Conservation (phyloP, 2,797 vertebrate species). For the Stomatorhinus walkeri region DNA sequence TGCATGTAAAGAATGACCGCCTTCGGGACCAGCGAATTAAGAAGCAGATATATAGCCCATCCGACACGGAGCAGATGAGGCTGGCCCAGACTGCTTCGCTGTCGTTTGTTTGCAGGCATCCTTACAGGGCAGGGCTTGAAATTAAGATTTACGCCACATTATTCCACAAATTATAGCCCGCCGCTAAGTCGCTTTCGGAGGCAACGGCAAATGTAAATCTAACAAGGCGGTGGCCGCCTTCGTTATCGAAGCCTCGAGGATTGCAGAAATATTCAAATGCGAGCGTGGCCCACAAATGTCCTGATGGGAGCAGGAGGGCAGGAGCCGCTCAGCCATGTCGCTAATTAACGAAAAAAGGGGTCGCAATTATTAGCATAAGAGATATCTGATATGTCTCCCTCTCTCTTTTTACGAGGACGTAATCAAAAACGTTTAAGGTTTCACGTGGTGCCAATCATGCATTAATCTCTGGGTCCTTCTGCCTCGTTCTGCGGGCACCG, state of each 20-base stretch:
- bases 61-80: not conserved
- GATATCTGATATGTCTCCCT: constrained; percentile 40
- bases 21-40: not conserved
- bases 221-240: constrained; percentile 20
- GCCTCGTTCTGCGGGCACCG: constrained; percentile 51
- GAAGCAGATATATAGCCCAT: not conserved
- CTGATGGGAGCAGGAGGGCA: constrained; percentile 46
- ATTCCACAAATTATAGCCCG: constrained; percentile 80
- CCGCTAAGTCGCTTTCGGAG: constrained; percentile 29
- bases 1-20: not conserved
- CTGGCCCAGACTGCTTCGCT: not conserved
- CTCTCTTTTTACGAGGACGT: constrained; percentile 38
- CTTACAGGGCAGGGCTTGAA: not conserved
- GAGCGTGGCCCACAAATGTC: constrained; percentile 35
- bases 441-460: constrained; percentile 55
- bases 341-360: constrained; percentile 50
- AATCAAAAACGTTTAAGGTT: constrained; percentile 56
- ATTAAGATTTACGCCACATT: constrained; percentile 14
- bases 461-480: constrained; percentile 45
- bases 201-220: constrained; percentile 13
- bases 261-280: constrained; percentile 39
- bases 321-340: constrained; percentile 40
- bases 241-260: constrained; percentile 30
- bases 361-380: constrained; percentile 39
- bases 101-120: not conserved